Evolutionary conservation across 1,140 invertebrate species (phyloP).

Genomic region (Trypoxylus dichotomus): DNA sequence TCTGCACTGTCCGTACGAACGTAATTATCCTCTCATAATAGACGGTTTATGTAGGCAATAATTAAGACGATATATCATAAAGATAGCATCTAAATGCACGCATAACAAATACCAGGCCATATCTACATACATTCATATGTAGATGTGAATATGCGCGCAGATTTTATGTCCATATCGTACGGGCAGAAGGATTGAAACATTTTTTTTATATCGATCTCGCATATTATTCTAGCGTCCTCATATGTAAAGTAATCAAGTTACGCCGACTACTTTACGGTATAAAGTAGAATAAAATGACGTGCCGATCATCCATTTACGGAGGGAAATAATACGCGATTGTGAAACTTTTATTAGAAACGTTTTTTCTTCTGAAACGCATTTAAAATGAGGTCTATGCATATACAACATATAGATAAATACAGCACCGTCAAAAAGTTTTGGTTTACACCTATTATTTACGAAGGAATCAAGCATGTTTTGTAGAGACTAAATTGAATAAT

Average conservation of each 20-base stretch:
- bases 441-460: too few species aligned
- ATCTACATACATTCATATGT: too few species aligned
- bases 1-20: background rate
- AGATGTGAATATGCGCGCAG: too few species aligned
- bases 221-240: background rate
- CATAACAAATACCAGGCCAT: background rate
- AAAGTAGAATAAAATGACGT: background rate
- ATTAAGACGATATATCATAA: constrained; percentile 7
- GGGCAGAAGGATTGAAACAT: background rate
- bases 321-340: background rate
- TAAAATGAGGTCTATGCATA: background rate
- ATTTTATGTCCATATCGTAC: background rate
- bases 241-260: background rate
- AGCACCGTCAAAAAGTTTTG: too few species aligned
- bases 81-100: background rate
- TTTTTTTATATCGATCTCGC: background rate
- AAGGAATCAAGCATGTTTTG: too few species aligned
- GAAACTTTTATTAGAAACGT: background rate
- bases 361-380: background rate
- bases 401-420: background rate
- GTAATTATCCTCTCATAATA: background rate
- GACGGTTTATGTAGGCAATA: background rate
- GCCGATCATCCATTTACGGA: background rate
- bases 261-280: background rate
- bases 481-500: too few species aligned